Evolutionary conservation across 2,797 vertebrate species (phyloP).

Genomic region (Moxostoma hubbsi): DNA sequence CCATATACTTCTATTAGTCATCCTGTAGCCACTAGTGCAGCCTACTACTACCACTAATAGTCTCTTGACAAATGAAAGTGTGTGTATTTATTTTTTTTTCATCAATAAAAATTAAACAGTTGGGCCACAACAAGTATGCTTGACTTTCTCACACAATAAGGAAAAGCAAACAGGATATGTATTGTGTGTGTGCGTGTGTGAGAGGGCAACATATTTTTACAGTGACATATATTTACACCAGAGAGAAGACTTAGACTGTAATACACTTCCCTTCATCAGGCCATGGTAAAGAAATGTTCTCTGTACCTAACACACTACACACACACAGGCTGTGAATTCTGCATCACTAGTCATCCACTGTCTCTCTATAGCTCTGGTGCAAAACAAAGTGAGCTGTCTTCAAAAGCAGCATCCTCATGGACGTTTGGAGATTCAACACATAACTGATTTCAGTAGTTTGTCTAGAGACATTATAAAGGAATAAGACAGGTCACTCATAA

Average conservation of each 20-base stretch:
- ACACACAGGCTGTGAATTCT: no score
- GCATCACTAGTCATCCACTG: slow-evolving; percentile 1
- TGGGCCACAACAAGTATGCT: no score
- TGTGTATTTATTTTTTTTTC: slow-evolving; percentile 3
- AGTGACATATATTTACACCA: not conserved
- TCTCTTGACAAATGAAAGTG: not conserved
- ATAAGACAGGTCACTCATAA: no score
- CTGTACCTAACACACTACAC: slow-evolving; percentile 1
- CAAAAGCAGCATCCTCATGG: no score
- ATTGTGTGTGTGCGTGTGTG: no score
- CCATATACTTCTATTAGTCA: slow-evolving; percentile 13
- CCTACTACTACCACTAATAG: not conserved
- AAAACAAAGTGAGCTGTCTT: not conserved
- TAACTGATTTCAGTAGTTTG: no score
- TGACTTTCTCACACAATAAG: no score
- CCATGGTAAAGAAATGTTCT: not conserved
- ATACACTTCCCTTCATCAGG: slow-evolving; percentile 5
- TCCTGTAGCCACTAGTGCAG: not conserved
- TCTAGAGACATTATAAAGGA: no score
- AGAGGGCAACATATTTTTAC: no score
- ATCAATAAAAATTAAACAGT: not conserved
- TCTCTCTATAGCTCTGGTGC: slow-evolving; percentile 15
- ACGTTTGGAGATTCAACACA: no score
- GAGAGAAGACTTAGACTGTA: not conserved
- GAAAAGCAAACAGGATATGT: no score